Percentiles rank a stretch among this genome's conserved stretches.
phyloP scores from a whole-genome alignment of 2,888 invertebrate genomes.

The Cheilosia vulpina region DNA sequence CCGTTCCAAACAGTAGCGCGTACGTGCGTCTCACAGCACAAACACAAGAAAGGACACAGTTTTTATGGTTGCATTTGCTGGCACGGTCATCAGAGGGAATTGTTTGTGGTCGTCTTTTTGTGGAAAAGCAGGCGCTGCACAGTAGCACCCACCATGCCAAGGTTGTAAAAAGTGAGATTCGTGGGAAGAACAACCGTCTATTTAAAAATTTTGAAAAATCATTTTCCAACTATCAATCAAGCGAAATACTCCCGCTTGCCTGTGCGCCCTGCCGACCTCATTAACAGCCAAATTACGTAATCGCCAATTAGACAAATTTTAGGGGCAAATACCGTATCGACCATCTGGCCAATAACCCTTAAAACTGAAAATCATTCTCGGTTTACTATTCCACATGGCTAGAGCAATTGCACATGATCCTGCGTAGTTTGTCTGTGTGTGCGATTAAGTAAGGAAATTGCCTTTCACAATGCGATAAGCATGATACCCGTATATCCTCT shows the following conservation, averaged over 20 bases:
- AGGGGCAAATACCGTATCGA: constrained; percentile 58
- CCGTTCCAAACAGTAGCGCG: background rate
- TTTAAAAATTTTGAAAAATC: background rate
- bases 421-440: background rate
- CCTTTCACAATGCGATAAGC: constrained; percentile 33
- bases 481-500: background rate
- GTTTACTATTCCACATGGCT: constrained; percentile 58
- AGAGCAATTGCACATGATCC: constrained; percentile 42
- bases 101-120: constrained; percentile 14
- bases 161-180: constrained; percentile 1
- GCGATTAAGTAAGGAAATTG: constrained; percentile 64
- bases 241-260: constrained; percentile 23
- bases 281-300: constrained; percentile 63
- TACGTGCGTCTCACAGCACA: constrained; percentile 28
- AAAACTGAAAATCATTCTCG: constrained; percentile 61
- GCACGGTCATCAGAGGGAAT: constrained; percentile 54
- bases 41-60: constrained; percentile 23
- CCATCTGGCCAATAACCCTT: constrained; percentile 64
- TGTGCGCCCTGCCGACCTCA: constrained; percentile 15
- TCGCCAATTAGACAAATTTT: constrained; percentile 59
- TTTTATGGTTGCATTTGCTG: constrained; percentile 14
- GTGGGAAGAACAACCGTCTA: constrained; percentile 24
- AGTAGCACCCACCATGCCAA: background rate
- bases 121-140: constrained; percentile 1
- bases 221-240: constrained; percentile 54